Base-by-base conservation (phyloP, 2,888 invertebrate species). In the Geotrupes spiniger region DNA sequence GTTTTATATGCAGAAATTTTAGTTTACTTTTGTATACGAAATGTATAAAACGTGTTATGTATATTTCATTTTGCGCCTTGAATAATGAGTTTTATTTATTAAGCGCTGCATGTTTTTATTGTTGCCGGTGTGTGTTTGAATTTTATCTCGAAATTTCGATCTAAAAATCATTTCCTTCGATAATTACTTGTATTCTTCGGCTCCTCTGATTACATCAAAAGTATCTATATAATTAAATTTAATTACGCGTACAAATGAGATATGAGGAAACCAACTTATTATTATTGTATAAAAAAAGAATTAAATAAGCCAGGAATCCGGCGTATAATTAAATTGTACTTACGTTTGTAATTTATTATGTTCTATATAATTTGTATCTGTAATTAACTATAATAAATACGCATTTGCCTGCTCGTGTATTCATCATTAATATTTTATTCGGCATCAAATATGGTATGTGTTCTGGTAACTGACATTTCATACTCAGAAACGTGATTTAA, bases 311-410 rank as follows among this genome's bases (percentile, higher is more conserved):
- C 11, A 8, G 16, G 28, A 36, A 31, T 42, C 36, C 38, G 38
- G 61, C 62, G 61, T 70, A 63, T 70, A 72, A 71, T 71, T 71
- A 71, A 71, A 70, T 69, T 68, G 66, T 71, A 71, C 66, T 72
- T 71, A 70, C 60, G 66, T 68, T 68, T 64, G 67, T 71, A 71
- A 71, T 72, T 71, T 71, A 72, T 71, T 70, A 64, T 67, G 64
- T 65, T 69, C 65, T 56, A 62, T 69, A 66, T 70, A 70, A 69
- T 71, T 70, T 70, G 66, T 67, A 65, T 64, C 65, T 61, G 68
- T 65, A 69, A 69, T 69, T 57, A 57, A 57, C 47, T 46, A 54
- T 51, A 49, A 55, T 57, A 57, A 57, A 57, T 57, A 53, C 49
- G 25, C 26, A 33, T 33, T 33, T 33, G 33, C 33, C 15, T 33